Conservation (phyloP, 2,113 vertebrate genomes). For the Ranitomeya variabilis region DNA sequence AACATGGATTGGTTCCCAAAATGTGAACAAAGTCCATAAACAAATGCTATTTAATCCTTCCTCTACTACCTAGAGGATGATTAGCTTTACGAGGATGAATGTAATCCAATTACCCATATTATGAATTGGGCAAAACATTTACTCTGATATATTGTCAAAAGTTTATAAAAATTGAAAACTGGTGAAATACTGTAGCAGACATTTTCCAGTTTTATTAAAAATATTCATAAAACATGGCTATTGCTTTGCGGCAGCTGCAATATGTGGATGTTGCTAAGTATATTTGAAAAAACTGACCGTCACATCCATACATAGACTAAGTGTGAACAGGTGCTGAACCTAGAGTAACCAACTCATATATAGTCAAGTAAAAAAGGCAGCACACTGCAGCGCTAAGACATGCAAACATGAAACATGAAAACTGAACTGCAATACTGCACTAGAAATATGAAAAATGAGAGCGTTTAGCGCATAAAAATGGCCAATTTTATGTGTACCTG, state of each 20-base stretch:
- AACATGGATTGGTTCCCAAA: no score
- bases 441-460: no score
- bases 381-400: no score
- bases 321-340: no score
- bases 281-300: no score
- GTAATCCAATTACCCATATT: not conserved
- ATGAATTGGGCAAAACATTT: not conserved
- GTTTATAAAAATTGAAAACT: not conserved
- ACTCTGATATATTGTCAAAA: not conserved
- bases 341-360: no score
- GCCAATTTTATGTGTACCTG: no score
- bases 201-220: conserved; percentile 35
- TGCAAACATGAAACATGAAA: no score
- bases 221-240: conserved; percentile 1
- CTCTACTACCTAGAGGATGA: not conserved
- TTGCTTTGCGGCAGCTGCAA: conserved; percentile 21
- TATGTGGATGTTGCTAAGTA: conserved; percentile 15
- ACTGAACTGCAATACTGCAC: no score
- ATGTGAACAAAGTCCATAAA: not conserved
- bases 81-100: not conserved
- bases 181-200: not conserved
- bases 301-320: no score
- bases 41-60: not conserved
- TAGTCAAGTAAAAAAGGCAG: no score
- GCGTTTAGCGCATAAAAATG: no score